Evolutionary conservation across 2,888 invertebrate species (phyloP).

Genomic region (Synanthedon formicaeformis): DNA sequence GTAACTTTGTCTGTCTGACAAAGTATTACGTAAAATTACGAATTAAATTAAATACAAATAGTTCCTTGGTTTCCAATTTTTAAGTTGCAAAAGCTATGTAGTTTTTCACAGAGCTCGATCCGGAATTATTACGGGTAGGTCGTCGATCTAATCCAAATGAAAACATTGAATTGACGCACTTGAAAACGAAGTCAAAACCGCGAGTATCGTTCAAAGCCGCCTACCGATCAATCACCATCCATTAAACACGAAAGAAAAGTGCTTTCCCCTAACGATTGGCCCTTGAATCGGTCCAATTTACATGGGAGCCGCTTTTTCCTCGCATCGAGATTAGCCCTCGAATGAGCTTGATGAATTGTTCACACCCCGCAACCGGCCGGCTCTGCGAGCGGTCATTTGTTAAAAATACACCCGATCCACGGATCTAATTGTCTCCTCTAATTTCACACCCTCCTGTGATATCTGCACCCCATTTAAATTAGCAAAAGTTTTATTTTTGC

Average conservation of each 20-base stretch:
- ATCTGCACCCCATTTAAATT: slow-evolving; percentile 50
- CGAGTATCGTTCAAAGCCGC: slow-evolving; percentile 54
- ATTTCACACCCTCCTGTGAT: slow-evolving; percentile 66
- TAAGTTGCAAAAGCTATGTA: no score
- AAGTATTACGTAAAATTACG: no score
- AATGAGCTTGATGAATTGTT: slow-evolving; percentile 71
- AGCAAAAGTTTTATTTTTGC: slow-evolving; percentile 13
- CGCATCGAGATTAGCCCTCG: slow-evolving; percentile 68
- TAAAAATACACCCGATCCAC: slow-evolving; percentile 70
- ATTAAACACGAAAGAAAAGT: slow-evolving; percentile 70
- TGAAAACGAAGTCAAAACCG: slow-evolving; percentile 63
- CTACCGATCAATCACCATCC: slow-evolving; percentile 70
- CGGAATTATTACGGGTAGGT: slow-evolving; percentile 3
- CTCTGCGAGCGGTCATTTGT: slow-evolving; percentile 60
- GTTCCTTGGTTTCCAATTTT: no score
- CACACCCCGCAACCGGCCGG: slow-evolving; percentile 40
- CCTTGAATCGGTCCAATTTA: slow-evolving; percentile 69
- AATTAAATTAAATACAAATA: no score
- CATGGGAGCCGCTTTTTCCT: slow-evolving; percentile 71
- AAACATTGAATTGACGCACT: slow-evolving; percentile 49
- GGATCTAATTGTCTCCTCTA: slow-evolving; percentile 71
- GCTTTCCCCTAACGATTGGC: slow-evolving; percentile 67
- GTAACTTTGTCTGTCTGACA: no score
- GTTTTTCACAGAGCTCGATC: no score
- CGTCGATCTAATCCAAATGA: slow-evolving; percentile 24